These are phyloP conservation scores for Pristionchus fissidentatus DNA, from an alignment of 2,888 invertebrate genomes.

Conservation along the genomic window DNA sequence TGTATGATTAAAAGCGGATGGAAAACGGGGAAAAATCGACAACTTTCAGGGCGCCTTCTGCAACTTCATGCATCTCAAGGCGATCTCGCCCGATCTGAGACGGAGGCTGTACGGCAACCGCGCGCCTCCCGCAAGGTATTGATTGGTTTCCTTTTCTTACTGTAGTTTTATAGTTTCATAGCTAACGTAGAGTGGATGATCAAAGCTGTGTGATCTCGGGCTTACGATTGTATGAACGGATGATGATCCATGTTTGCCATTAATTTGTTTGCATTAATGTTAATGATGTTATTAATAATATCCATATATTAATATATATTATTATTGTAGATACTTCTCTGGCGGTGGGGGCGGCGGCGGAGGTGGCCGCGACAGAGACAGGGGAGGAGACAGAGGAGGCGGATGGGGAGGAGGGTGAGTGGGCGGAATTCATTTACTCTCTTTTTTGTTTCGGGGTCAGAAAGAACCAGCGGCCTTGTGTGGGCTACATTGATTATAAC, in stretches of 20 bases:
- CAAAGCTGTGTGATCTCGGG: too few relatives aligned
- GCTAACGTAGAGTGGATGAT: too few relatives aligned
- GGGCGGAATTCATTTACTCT: background rate
- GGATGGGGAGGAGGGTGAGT: constrained; percentile 24
- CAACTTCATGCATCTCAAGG: constrained; percentile 99
- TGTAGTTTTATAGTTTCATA: background rate
- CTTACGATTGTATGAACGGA: too few relatives aligned
- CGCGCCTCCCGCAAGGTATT: constrained; percentile 34
- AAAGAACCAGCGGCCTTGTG: too few relatives aligned
- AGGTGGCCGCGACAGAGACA: constrained; percentile 52
- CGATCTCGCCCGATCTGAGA: constrained; percentile 49
- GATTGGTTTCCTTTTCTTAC: background rate
- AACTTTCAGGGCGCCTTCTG: constrained; percentile 88
- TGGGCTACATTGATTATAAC: too few relatives aligned
- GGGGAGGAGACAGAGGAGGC: constrained; percentile 39
- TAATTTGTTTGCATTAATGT: background rate
- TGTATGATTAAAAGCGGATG: background rate
- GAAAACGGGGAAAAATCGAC: background rate
- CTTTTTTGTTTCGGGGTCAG: background rate
- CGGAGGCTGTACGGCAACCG: constrained; percentile 49
- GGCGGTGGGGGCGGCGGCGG: constrained; percentile 52
- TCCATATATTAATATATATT: background rate
- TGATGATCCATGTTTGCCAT: background rate
- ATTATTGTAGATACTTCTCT: background rate
- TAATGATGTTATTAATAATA: background rate